These are phyloP conservation scores for Acleris cristana DNA, from an alignment of 2,888 invertebrate genomes.

Conservation along the genomic window DNA sequence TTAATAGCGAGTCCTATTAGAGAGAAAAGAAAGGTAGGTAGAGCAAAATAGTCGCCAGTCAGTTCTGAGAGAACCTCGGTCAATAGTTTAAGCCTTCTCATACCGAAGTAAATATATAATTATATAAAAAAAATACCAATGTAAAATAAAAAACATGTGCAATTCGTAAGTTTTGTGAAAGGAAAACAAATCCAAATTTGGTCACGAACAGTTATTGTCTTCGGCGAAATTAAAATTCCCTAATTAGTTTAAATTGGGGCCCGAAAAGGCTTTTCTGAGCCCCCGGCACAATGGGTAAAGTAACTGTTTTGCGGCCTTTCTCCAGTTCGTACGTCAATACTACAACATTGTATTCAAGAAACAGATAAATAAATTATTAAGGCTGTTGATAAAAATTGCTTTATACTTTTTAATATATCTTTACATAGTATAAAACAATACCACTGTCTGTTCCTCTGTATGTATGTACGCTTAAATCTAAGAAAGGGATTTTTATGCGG, in stretches of 20 bases:
- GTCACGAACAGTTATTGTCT: neutral
- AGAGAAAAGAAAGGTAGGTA: too few species aligned
- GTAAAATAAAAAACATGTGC: too few species aligned
- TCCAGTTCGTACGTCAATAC: constrained; percentile 4
- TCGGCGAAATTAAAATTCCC: constrained; percentile 14
- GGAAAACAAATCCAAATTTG: neutral
- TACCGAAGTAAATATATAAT: neutral
- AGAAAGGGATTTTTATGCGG: too few species aligned
- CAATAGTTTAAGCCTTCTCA: neutral
- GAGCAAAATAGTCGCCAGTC: too few species aligned
- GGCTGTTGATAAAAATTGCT: neutral
- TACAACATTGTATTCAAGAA: neutral
- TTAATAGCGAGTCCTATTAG: too few species aligned
- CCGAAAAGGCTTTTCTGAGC: constrained; percentile 28
- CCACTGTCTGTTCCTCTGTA: too few species aligned
- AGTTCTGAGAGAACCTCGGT: too few species aligned
- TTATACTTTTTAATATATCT: neutral
- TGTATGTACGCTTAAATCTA: too few species aligned
- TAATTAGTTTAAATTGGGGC: constrained; percentile 34
- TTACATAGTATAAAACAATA: too few species aligned
- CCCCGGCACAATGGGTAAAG: constrained; percentile 22
- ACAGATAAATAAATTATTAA: neutral
- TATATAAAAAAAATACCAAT: neutral
- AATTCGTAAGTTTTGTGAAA: neutral
- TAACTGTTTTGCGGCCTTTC: constrained; percentile 21